These are phyloP conservation scores for Cantharis rustica DNA, from an alignment of 2,888 invertebrate species.

Conservation along the genomic window DNA sequence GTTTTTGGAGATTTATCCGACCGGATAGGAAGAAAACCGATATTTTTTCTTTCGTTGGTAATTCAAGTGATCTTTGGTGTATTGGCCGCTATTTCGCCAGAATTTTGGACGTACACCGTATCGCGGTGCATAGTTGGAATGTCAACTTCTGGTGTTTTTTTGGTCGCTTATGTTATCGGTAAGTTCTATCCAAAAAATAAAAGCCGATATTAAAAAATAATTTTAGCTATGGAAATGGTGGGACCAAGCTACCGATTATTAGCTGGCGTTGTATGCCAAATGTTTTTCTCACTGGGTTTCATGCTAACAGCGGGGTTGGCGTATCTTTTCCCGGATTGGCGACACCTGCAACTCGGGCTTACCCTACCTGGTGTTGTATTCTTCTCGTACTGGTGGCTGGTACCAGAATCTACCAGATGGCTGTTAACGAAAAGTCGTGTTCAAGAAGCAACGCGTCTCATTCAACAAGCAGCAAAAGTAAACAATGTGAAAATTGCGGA, in stretches of 20 bases:
- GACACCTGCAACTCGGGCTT: conserved; percentile 69
- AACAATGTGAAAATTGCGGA: conserved; percentile 65
- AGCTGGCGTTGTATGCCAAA: conserved; percentile 74
- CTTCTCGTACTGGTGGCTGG: conserved; percentile 74
- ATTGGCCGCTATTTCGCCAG: conserved; percentile 68
- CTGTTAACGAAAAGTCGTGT: conserved; percentile 66
- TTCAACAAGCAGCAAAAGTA: conserved; percentile 67
- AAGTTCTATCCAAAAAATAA: conserved; percentile 25
- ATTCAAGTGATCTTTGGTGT: conserved; percentile 72
- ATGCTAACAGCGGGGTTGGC: conserved; percentile 71
- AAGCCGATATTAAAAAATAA: not conserved
- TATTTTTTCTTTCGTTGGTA: conserved; percentile 73
- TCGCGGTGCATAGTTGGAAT: conserved; percentile 71
- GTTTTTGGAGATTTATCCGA: conserved; percentile 75
- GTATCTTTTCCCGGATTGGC: conserved; percentile 70
- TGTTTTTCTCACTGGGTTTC: conserved; percentile 76
- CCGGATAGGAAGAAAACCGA: conserved; percentile 70
- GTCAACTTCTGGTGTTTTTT: conserved; percentile 76
- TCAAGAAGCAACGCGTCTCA: conserved; percentile 65
- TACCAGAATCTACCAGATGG: conserved; percentile 79
- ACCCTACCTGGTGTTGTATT: conserved; percentile 72
- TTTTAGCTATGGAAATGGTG: conserved; percentile 69
- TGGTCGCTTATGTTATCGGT: conserved; percentile 80
- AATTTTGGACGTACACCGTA: conserved; percentile 69
- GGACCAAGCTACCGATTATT: conserved; percentile 70